Base-by-base conservation (phyloP, 2,797 vertebrate genomes). In the Coendou prehensilis region DNA sequence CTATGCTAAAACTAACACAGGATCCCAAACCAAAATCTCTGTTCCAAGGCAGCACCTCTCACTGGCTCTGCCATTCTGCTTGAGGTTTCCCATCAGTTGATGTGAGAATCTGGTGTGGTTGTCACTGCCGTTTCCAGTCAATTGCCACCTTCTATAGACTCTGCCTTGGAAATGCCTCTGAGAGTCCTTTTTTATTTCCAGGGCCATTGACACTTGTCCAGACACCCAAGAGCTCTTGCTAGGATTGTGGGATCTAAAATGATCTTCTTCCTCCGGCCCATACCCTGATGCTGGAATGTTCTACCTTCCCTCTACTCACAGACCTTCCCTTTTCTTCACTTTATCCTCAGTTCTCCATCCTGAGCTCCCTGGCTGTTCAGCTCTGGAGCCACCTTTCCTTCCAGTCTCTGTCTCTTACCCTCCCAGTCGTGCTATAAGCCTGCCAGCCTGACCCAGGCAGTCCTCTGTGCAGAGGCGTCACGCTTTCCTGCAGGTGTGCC, bases 391-490 rank as follows among this genome's bases (percentile, higher is more conserved):
- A 30, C 18, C n/a, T 56, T 41, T 41, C 57, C 61, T 33, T 28
- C 54, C 52, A 23, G 23, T 26, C 14, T 52, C 11, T 8, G n/a
- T 59, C 69, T 23, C 69, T 23, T 15, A 37, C 8, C 2, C 69
- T 95, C 57, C 63, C 37, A 18, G 4, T 9, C 50, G 23, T 13
- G 28, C 15, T 2, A 10, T 4, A 5, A 33, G 73, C 37, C 56
- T 86, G 61, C 26, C 56, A 23, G 26, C 47, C 13, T 6, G 10
- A 73, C 9, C 15, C 8, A n/a, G 45, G 1, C 0, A 0, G 15
- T 64, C 50, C 47, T 67, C 57, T 37, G 18, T 33, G 28, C 84
- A 50, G 2, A 26, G 45, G 23, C 20, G 47, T 17, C 30, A 33
- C 5, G 1, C 22, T 59, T 61, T 17, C 22, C n/a, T 20, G 23